These are phyloP conservation scores for Pangasius sanitwongsei DNA, from an alignment of 2,797 vertebrate genomes.

Conservation along the genomic window DNA sequence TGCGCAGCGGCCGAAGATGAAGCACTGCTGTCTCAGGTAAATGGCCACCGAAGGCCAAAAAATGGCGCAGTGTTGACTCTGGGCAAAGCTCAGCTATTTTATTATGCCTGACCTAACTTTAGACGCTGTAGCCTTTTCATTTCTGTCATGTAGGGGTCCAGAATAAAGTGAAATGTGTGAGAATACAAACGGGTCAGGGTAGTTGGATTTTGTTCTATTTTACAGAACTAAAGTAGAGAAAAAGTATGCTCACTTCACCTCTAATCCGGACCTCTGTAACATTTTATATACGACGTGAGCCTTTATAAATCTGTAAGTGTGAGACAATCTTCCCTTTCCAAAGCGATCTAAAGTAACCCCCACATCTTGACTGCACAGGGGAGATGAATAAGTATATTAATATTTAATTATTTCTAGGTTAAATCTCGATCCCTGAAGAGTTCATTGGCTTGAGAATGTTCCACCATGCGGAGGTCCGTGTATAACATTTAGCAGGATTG, in stretches of 20 bases:
- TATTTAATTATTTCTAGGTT: not conserved
- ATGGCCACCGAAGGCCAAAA: constrained; percentile 62
- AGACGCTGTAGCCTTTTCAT: not conserved
- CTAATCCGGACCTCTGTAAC: not conserved
- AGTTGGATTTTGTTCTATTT: not conserved
- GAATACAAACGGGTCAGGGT: not conserved
- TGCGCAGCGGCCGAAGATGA: constrained; percentile 65
- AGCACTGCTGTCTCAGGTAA: constrained; percentile 74
- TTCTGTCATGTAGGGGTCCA: not conserved
- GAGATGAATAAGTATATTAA: not conserved
- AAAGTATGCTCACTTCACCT: not conserved
- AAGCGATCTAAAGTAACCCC: not conserved
- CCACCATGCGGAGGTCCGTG: not conserved
- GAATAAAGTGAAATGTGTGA: not conserved
- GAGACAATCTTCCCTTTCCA: not conserved
- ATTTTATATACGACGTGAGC: too few relatives aligned
- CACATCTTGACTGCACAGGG: not conserved
- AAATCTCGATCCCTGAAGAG: not conserved
- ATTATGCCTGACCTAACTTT: constrained; percentile 58
- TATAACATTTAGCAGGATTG: too few relatives aligned
- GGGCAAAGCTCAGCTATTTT: constrained; percentile 61
- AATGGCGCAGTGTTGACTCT: constrained; percentile 70
- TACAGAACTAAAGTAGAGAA: not conserved
- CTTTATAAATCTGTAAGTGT: not conserved
- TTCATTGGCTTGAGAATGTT: not conserved